Conservation (phyloP, 1,140 invertebrate genomes). For the Magallana ariakensis region DNA sequence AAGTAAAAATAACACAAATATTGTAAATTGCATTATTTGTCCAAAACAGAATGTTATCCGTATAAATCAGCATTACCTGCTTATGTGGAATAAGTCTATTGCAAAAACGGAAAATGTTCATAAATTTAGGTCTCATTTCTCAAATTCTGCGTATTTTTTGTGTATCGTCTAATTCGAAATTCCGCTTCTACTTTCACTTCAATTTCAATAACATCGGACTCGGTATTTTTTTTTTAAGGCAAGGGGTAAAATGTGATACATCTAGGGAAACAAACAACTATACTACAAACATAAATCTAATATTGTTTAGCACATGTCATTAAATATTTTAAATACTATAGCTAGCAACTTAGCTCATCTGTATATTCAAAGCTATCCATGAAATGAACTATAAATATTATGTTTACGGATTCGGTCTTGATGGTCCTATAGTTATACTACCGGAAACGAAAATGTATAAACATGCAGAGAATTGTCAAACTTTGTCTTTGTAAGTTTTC, state of each 20-base stretch:
- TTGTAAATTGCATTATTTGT: too few species aligned
- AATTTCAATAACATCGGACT: neutral
- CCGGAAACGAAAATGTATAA: conserved; percentile 22
- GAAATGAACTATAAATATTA: neutral
- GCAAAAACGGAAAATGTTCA: neutral
- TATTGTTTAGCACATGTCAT: too few species aligned
- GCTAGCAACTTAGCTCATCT: too few species aligned
- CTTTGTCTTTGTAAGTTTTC: too few species aligned
- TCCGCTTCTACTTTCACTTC: neutral
- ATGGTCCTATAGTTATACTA: neutral
- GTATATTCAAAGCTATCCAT: too few species aligned
- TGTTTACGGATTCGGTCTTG: neutral
- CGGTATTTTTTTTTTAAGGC: neutral
- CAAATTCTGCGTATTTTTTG: neutral
- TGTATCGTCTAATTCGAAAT: neutral
- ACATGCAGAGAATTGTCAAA: too few species aligned
- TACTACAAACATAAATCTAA: neutral
- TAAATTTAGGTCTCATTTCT: neutral
- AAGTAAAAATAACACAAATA: too few species aligned
- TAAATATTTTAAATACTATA: too few species aligned
- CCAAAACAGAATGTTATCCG: too few species aligned
- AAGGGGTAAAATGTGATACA: neutral
- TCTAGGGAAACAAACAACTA: neutral
- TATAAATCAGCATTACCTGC: neutral
- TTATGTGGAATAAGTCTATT: neutral